Evolutionary conservation across 2,888 invertebrate genomes (phyloP).

Genomic region (Stomorhina lunata): DNA sequence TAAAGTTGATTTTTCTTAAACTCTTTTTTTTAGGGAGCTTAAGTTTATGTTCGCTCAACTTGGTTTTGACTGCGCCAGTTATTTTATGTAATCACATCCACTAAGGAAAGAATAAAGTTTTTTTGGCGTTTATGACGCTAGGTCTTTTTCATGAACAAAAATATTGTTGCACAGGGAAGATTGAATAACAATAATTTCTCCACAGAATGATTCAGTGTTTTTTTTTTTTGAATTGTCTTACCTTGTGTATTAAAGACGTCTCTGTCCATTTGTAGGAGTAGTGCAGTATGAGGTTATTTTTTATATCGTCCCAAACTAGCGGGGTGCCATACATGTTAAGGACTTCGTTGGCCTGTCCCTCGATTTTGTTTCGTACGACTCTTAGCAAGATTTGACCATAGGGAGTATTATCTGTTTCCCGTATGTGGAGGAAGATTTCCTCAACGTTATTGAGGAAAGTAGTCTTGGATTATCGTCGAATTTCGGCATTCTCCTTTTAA

Average conservation of each 20-base stretch:
- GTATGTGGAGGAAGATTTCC: not conserved
- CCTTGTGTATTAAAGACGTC: constrained; percentile 58
- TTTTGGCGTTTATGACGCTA: no score
- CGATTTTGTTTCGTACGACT: constrained; percentile 57
- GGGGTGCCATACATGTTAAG: constrained; percentile 54
- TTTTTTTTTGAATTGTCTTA: constrained; percentile 47
- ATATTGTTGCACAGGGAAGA: no score
- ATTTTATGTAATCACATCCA: no score
- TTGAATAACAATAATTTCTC: no score
- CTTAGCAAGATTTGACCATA: constrained; percentile 43
- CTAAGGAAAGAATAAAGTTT: no score
- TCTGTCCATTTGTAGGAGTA: constrained; percentile 46
- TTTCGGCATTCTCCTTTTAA: no score
- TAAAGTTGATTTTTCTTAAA: no score
- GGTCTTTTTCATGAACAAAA: no score
- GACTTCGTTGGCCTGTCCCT: constrained; percentile 50
- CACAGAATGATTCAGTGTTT: no score
- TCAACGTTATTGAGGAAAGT: not conserved
- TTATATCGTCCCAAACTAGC: constrained; percentile 49
- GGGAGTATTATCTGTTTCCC: not conserved
- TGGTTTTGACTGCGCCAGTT: no score
- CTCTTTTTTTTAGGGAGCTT: no score
- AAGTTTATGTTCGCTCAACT: no score
- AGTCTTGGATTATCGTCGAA: not conserved
- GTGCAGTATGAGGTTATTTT: constrained; percentile 61